A percentile compares a stretch with the other conserved stretches of the same genome.
Conservation (phyloP, 2,888 invertebrate genomes). For the Oxystoma pomonae region DNA sequence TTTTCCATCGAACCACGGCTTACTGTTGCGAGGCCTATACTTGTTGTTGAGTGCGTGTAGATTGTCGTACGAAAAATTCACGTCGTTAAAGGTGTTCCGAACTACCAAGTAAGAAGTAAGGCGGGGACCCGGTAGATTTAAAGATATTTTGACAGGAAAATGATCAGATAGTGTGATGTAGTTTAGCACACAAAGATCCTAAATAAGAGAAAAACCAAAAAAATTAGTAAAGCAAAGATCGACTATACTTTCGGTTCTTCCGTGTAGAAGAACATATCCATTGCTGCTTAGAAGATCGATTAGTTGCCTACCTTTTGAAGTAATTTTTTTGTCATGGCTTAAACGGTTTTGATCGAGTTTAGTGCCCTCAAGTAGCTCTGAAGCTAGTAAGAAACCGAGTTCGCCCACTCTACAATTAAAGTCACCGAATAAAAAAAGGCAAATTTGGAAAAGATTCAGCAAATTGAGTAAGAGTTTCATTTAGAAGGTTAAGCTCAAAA, state of each 20-base stretch:
- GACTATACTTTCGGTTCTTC: not conserved
- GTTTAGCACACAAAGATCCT: not conserved
- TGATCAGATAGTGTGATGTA: slow-evolving; percentile 1
- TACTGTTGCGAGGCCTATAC: not conserved
- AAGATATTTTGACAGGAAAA: not conserved
- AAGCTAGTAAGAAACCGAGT: not conserved
- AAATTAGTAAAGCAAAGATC: not conserved
- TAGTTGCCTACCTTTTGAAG: not conserved
- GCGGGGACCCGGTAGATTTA: not conserved
- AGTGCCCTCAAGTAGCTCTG: not conserved
- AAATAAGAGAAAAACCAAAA: not conserved
- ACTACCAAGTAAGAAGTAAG: not conserved
- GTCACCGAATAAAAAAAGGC: not conserved
- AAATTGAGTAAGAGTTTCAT: not conserved
- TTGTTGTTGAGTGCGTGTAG: not conserved
- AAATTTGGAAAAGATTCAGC: not conserved
- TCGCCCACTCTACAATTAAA: not conserved
- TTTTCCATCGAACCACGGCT: not conserved
- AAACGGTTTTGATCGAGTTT: not conserved
- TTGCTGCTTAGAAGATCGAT: not conserved
- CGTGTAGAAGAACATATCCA: not conserved
- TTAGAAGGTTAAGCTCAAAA: not conserved
- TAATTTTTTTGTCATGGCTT: not conserved
- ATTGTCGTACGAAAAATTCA: not conserved
- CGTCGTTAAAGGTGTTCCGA: not conserved